Percentiles rank a stretch among this genome's conserved stretches.
phyloP scores from a whole-genome alignment of 2,888 invertebrate species.

The Fragum fragum region DNA sequence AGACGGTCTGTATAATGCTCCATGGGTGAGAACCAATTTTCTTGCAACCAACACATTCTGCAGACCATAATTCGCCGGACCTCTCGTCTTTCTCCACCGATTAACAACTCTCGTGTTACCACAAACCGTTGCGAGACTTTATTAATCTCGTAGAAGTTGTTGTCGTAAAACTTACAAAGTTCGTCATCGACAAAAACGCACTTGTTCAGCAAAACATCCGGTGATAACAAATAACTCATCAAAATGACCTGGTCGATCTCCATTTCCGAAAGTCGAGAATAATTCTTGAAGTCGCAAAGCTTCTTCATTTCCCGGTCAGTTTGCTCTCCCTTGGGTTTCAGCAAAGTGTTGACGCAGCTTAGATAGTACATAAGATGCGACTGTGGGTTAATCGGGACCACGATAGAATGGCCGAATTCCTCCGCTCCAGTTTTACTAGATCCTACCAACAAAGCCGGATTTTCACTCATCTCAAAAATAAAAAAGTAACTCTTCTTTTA shows the following conservation, averaged over 20 bases:
- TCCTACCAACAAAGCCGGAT: slow-evolving; percentile 18
- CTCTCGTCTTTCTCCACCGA: slow-evolving; percentile 33
- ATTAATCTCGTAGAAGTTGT: slow-evolving; percentile 39
- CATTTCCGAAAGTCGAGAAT: slow-evolving; percentile 28
- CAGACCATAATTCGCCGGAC: slow-evolving; percentile 36
- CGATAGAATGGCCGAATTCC: slow-evolving; percentile 32
- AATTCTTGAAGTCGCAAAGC: slow-evolving; percentile 36
- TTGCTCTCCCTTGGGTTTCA: slow-evolving; percentile 28
- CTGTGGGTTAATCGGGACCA: slow-evolving; percentile 33
- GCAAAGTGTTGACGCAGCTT: slow-evolving; percentile 37
- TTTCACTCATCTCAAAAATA: slow-evolving; percentile 13
- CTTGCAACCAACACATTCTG: slow-evolving; percentile 40
- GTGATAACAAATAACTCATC: slow-evolving; percentile 35
- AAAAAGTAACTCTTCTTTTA: too few species aligned
- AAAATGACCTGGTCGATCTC: slow-evolving; percentile 32
- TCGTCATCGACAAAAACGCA: slow-evolving; percentile 36
- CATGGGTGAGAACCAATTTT: slow-evolving; percentile 38
- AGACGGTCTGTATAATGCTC: slow-evolving; percentile 31
- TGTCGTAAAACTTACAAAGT: slow-evolving; percentile 36
- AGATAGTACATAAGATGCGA: slow-evolving; percentile 43
- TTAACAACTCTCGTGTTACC: slow-evolving; percentile 30
- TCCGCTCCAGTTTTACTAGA: slow-evolving; percentile 24
- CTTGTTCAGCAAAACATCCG: slow-evolving; percentile 37
- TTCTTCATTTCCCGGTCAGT: slow-evolving; percentile 35
- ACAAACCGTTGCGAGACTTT: slow-evolving; percentile 34